A percentile compares a stretch with the other conserved stretches of the same genome.
These are phyloP conservation scores for Euschistus heros DNA, from an alignment of 1,140 invertebrate species.

Conservation along the genomic window DNA sequence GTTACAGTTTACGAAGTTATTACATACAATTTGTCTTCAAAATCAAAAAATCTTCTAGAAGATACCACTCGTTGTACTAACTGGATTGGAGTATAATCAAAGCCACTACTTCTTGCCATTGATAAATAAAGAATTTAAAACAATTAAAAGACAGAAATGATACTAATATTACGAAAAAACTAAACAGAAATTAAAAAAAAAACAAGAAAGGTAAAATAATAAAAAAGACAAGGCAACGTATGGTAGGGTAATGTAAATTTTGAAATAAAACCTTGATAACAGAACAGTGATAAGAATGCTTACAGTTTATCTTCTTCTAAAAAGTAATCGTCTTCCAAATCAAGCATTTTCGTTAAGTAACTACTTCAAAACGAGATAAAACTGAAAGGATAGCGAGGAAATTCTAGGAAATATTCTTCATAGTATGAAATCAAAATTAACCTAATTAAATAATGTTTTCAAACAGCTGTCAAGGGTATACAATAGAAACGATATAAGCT, in stretches of 20 bases:
- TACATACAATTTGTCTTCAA: slow-evolving; percentile 20
- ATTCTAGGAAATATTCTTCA: too few species aligned
- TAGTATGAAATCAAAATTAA: too few species aligned
- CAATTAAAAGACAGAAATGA: too few species aligned
- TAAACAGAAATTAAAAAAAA: neutral
- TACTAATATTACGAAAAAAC: neutral
- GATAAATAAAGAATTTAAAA: slow-evolving; percentile 10
- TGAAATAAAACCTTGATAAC: neutral
- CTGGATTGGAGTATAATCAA: neutral
- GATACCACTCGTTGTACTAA: neutral
- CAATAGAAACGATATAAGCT: too few species aligned
- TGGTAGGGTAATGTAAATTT: neutral
- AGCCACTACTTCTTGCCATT: neutral
- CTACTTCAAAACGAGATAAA: neutral
- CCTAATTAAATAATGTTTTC: too few species aligned
- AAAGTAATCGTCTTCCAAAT: slow-evolving; percentile 27
- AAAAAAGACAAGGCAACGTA: neutral
- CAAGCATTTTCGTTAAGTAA: neutral
- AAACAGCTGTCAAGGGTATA: too few species aligned
- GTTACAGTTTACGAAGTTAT: neutral
- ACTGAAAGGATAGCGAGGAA: too few species aligned
- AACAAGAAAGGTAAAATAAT: neutral
- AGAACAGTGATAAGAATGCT: neutral
- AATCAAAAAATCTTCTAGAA: slow-evolving; percentile 2
- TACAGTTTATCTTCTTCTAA: slow-evolving; percentile 26